phyloP scores from a whole-genome alignment of 2,888 invertebrate species.

The Ctenicera cuprea region DNA sequence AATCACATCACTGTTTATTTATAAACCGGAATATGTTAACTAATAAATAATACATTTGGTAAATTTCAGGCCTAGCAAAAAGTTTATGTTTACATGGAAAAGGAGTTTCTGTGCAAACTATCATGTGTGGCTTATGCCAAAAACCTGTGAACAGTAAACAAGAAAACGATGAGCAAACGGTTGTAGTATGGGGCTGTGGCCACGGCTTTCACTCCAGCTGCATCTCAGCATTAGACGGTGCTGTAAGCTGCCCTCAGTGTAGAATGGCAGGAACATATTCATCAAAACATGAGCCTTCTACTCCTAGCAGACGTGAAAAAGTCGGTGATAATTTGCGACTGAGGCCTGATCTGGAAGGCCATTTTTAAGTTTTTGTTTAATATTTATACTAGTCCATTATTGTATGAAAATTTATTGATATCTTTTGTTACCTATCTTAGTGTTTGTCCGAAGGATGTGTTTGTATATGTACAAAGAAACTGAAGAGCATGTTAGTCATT shows the following conservation, averaged over 20 bases:
- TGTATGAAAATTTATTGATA: constrained; percentile 22
- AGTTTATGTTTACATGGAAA: constrained; percentile 64
- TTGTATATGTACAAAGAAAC: constrained; percentile 38
- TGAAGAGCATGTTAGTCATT: constrained; percentile 37
- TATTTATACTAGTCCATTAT: constrained; percentile 33
- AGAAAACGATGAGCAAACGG: constrained; percentile 60
- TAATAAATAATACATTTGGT: too few relatives aligned
- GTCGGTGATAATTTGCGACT: constrained; percentile 50
- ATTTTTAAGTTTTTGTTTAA: constrained; percentile 63
- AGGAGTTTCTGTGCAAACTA: constrained; percentile 66
- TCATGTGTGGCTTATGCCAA: constrained; percentile 68
- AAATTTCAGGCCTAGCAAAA: constrained; percentile 69
- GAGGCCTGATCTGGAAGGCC: constrained; percentile 70
- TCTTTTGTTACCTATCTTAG: constrained; percentile 27
- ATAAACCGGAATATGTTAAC: too few relatives aligned
- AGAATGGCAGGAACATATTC: constrained; percentile 61
- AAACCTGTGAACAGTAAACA: constrained; percentile 62
- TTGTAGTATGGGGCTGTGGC: constrained; percentile 69
- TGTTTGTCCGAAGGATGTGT: constrained; percentile 14
- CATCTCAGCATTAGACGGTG: constrained; percentile 59
- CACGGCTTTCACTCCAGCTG: constrained; percentile 67
- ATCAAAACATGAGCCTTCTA: constrained; percentile 45
- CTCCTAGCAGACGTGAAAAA: constrained; percentile 37
- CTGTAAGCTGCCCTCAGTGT: constrained; percentile 66
- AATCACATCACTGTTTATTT: too few relatives aligned